Conservation (phyloP, 2,888 invertebrate species). For the Acanthosepion pharaonis region DNA sequence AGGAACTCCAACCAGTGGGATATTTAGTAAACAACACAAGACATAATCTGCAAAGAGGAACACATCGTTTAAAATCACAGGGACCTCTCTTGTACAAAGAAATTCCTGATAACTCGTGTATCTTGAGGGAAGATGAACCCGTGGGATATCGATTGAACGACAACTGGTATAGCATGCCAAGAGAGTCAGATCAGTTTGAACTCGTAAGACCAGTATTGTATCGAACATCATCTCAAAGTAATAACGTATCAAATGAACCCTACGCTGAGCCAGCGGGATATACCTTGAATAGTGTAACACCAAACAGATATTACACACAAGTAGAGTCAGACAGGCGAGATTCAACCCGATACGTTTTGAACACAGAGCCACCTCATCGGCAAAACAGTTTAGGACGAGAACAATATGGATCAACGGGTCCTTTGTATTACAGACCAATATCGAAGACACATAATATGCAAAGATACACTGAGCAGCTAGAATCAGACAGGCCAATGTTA, state of each 20-base stretch:
- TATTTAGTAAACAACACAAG: background rate
- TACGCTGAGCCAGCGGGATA: background rate
- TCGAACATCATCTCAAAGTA: background rate
- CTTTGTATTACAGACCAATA: background rate
- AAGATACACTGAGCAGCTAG: background rate
- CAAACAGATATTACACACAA: background rate
- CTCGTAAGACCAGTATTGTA: background rate
- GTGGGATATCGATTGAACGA: background rate
- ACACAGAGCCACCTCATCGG: background rate
- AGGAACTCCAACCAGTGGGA: background rate
- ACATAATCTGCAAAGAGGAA: background rate
- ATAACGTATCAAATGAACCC: background rate
- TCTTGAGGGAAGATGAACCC: background rate
- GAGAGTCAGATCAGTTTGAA: background rate
- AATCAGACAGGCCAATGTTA: background rate
- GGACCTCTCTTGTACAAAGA: background rate
- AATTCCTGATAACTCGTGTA: background rate
- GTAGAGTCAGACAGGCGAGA: background rate
- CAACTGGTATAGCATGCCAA: background rate
- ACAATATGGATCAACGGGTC: background rate
- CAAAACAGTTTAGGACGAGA: background rate
- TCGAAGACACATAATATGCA: background rate
- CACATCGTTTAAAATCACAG: background rate
- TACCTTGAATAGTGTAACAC: background rate
- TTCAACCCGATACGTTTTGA: background rate